Conservation (phyloP, 2,888 invertebrate species). For the Rhorus exstirpatorius region DNA sequence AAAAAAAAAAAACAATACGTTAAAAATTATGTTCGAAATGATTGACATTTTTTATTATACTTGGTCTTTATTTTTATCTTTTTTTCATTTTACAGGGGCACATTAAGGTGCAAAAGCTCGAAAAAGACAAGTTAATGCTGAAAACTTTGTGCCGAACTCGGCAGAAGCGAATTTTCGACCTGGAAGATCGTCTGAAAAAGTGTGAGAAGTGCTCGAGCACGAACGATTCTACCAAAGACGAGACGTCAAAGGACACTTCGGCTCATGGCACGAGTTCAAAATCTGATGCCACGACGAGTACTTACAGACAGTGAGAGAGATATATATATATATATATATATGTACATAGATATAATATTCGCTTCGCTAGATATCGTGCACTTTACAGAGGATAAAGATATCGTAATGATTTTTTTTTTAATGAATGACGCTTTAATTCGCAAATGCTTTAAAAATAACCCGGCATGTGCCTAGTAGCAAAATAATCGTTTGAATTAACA, state of each 20-base stretch:
- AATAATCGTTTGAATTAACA: neutral
- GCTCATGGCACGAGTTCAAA: slow-evolving; percentile 11
- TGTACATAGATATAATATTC: neutral
- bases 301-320: slow-evolving; percentile 54
- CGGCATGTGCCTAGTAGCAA: slow-evolving; percentile 8
- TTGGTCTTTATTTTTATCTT: slow-evolving; percentile 30
- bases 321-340: slow-evolving; percentile 21
- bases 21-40: neutral
- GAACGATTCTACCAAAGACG: slow-evolving; percentile 7
- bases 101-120: slow-evolving; percentile 87
- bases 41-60: too few species aligned
- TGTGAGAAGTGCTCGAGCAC: slow-evolving; percentile 54
- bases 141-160: slow-evolving; percentile 87
- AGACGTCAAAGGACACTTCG: slow-evolving; percentile 2
- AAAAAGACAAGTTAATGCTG: slow-evolving; percentile 86
- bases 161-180: slow-evolving; percentile 78
- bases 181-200: slow-evolving; percentile 73
- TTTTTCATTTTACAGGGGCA: slow-evolving; percentile 86
- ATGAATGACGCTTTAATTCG: slow-evolving; percentile 27
- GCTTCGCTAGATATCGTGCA: slow-evolving; percentile 6
- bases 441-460: slow-evolving; percentile 1
- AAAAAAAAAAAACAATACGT: neutral
- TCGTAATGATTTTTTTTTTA: neutral
- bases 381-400: neutral
- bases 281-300: slow-evolving; percentile 20